Percentiles rank a stretch among this genome's conserved stretches.
These are phyloP conservation scores for Eubasilissa regina DNA, from an alignment of 1,140 invertebrate genomes.

Conservation along the genomic window DNA sequence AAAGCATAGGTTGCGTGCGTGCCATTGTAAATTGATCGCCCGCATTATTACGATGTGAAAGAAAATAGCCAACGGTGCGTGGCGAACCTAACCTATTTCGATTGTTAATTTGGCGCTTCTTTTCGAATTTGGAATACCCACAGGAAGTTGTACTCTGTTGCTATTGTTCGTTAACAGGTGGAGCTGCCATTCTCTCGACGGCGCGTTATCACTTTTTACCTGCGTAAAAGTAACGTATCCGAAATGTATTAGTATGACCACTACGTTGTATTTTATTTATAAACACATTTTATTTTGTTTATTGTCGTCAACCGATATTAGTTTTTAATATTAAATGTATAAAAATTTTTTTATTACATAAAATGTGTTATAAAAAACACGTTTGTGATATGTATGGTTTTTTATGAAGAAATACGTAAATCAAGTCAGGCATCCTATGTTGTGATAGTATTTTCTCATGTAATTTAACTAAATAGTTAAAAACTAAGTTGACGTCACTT, in stretches of 20 bases:
- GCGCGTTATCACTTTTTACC: conserved; percentile 24
- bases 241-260: not conserved
- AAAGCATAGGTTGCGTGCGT: conserved; percentile 32
- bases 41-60: conserved; percentile 32
- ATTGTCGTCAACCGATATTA: no score
- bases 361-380: no score
- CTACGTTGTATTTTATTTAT: no score
- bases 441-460: no score
- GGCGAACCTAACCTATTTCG: conserved; percentile 50
- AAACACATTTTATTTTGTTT: no score
- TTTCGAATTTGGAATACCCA: conserved; percentile 63
- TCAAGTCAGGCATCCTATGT: no score
- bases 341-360: no score
- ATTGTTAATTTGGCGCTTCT: conserved; percentile 60
- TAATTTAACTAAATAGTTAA: no score
- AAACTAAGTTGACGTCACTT: no score
- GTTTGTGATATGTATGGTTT: no score
- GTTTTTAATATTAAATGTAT: no score
- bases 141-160: conserved; percentile 65
- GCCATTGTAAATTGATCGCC: conserved; percentile 45
- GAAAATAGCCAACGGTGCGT: conserved; percentile 46
- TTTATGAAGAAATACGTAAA: no score
- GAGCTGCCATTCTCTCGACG: conserved; percentile 62
- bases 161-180: conserved; percentile 66
- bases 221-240: conserved; percentile 14